These are phyloP conservation scores for fruit fly (Drosophila melanogaster) DNA, from an alignment of 1,140 invertebrate species.

Conservation along the genomic window Release_6_plus_ISO1_MT NT_033779.5:15756001-15756500, in stretches of 20 bases:
- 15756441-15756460: slow-evolving; percentile 5
- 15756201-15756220: slow-evolving; percentile 59
- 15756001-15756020: slow-evolving; percentile 30
- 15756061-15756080: slow-evolving; percentile 37
- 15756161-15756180: slow-evolving; percentile 79
- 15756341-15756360: slow-evolving; percentile 47
- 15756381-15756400: slow-evolving; percentile 6
- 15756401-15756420: slow-evolving; percentile 3
- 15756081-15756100: slow-evolving; percentile 70
- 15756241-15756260: slow-evolving; percentile 23
- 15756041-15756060: slow-evolving; percentile 26
- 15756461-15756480: slow-evolving; percentile 14
- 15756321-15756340: slow-evolving; percentile 48
- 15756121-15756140: slow-evolving; percentile 55
- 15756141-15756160: slow-evolving; percentile 82
- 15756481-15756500: not conserved
- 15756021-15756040: slow-evolving; percentile 30
- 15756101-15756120: slow-evolving; percentile 40
- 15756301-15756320: slow-evolving; percentile 27
- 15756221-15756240: slow-evolving; percentile 14
- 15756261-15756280: slow-evolving; percentile 36
- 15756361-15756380: slow-evolving; percentile 22
- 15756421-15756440: slow-evolving; percentile 1
- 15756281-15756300: slow-evolving; percentile 10
- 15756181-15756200: slow-evolving; percentile 69